A percentile compares a stretch with the other conserved stretches of the same genome.
phyloP scores from a whole-genome alignment of 2,113 vertebrate genomes.

The Lucifuga dentata region DNA sequence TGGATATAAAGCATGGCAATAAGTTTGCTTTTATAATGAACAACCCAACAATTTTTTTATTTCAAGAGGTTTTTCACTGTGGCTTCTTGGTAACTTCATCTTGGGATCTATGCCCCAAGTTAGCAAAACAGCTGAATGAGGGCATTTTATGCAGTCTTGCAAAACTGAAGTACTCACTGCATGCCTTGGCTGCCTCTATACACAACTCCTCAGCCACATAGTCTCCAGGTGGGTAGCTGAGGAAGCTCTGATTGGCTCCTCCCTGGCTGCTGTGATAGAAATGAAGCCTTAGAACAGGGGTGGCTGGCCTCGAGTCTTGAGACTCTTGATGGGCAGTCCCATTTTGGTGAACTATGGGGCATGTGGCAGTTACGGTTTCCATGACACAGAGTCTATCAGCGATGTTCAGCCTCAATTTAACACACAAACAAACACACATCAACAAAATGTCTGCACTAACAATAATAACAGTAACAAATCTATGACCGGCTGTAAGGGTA shows the following conservation, averaged over 20 bases:
- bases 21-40: too few species aligned
- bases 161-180: conserved; percentile 84
- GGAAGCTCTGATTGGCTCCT: conserved; percentile 75
- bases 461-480: too few species aligned
- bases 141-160: conserved; percentile 17
- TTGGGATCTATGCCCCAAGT: conserved; percentile 30
- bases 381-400: conserved; percentile 61
- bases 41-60: conserved; percentile 11
- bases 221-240: conserved; percentile 87
- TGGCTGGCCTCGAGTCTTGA: conserved; percentile 67
- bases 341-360: conserved; percentile 84
- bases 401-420: conserved; percentile 34
- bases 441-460: conserved; percentile 9
- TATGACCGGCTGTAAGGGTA: conserved; percentile 6
- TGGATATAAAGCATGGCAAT: conserved; percentile 23
- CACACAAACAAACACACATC: too few species aligned
- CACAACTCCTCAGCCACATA: conserved; percentile 94
- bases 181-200: conserved; percentile 89
- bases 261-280: conserved; percentile 86
- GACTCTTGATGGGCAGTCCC: conserved; percentile 72
- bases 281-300: conserved; percentile 84
- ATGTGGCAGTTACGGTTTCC: conserved; percentile 72
- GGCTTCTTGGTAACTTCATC: conserved; percentile 63
- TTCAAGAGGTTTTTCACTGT: conserved; percentile 33
- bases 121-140: conserved; percentile 38